Conservation (phyloP, 2,113 vertebrate genomes). For the Poicephalus gulielmi region DNA sequence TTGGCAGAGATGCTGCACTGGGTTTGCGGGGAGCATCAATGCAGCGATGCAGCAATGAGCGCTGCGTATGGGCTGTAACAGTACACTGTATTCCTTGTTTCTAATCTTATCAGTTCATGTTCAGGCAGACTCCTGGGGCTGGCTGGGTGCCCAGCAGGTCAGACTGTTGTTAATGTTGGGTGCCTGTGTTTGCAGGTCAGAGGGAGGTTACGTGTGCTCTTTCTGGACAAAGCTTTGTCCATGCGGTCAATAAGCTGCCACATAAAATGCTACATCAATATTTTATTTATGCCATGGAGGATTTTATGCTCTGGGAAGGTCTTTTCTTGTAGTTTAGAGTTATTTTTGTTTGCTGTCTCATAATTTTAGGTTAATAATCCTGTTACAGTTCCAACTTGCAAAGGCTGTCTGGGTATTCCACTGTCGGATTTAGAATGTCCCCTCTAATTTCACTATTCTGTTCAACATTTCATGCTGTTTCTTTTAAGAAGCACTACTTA, state of each 20-base stretch:
- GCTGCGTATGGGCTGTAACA: not conserved
- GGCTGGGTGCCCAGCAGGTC: slow-evolving; percentile 10
- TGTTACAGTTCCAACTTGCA: not conserved
- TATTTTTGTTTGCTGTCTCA: not conserved
- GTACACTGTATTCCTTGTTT: not conserved
- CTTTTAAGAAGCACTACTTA: not conserved
- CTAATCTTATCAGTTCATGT: not conserved
- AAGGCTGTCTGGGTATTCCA: not conserved
- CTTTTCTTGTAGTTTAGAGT: not conserved
- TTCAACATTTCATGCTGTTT: not conserved
- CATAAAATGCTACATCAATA: not conserved
- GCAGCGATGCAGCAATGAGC: not conserved
- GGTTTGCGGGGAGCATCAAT: accelerated
- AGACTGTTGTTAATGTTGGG: not conserved
- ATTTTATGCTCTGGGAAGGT: not conserved
- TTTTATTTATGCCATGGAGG: not conserved
- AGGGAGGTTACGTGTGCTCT: not conserved
- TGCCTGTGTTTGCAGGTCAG: not conserved
- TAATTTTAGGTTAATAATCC: not conserved
- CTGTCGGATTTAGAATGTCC: not conserved
- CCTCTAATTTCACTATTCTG: not conserved
- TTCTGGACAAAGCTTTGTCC: not conserved
- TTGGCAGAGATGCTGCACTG: not conserved
- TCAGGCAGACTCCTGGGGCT: not conserved
- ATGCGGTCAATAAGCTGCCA: not conserved